Evolutionary conservation across 2,888 invertebrate species (phyloP).

Genomic region (Campoplex nolae): DNA sequence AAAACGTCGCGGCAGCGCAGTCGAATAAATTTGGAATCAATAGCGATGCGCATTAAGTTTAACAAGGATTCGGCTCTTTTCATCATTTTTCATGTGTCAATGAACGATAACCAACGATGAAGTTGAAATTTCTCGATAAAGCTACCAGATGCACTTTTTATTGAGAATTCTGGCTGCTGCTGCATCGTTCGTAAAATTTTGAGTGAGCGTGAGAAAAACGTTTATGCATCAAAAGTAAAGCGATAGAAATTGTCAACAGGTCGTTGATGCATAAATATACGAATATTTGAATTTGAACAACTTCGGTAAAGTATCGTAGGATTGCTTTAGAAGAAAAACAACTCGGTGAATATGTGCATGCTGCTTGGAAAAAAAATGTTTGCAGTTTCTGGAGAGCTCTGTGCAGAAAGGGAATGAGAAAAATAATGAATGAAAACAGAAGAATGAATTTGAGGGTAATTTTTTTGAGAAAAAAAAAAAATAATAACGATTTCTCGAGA

Average conservation of each 20-base stretch:
- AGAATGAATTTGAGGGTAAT: background rate
- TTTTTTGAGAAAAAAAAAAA: background rate
- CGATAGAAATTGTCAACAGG: constrained; percentile 16
- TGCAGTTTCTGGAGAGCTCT: background rate
- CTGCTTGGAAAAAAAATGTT: background rate
- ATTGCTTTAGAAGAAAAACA: background rate
- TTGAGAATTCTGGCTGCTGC: background rate
- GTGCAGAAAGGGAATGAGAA: background rate
- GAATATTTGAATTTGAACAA: background rate
- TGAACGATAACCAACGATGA: background rate
- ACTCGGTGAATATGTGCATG: background rate
- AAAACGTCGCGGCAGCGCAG: constrained; percentile 34
- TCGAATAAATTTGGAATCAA: constrained; percentile 34
- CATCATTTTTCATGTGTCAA: background rate
- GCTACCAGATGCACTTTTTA: background rate
- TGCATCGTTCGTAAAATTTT: constrained; percentile 19
- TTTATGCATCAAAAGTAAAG: background rate
- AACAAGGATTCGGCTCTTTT: background rate
- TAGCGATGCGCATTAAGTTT: constrained; percentile 24
- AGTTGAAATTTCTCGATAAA: background rate
- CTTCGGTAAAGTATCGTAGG: background rate
- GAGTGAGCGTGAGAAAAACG: background rate
- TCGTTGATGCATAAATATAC: constrained; percentile 1
- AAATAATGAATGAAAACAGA: too few relatives aligned
- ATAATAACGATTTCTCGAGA: background rate